Percentiles rank a stretch among this genome's conserved stretches.
These are phyloP conservation scores for Aphidoletes aphidimyza DNA, from an alignment of 2,888 invertebrate species.

Conservation along the genomic window DNA sequence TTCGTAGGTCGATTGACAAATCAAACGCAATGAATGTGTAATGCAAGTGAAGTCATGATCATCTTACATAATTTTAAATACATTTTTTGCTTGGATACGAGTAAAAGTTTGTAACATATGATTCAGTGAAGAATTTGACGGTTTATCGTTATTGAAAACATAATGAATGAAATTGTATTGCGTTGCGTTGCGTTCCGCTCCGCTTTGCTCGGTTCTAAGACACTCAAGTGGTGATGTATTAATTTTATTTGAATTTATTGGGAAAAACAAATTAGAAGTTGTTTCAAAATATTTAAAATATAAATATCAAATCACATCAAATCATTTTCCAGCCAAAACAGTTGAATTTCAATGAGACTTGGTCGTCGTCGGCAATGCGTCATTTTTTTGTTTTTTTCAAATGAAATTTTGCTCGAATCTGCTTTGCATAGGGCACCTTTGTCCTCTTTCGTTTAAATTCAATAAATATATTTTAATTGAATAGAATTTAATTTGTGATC, in stretches of 20 bases:
- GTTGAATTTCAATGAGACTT: neutral
- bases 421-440: neutral
- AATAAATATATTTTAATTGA: slow-evolving; percentile 47
- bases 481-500: slow-evolving; percentile 30
- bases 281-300: no score
- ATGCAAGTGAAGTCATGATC: no score
- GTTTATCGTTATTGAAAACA: neutral
- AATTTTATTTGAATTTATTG: neutral
- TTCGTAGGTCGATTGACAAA: no score
- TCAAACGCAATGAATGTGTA: no score
- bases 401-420: neutral
- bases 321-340: slow-evolving; percentile 7
- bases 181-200: no score
- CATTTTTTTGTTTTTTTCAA: no score
- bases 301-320: no score
- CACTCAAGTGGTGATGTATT: neutral
- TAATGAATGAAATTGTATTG: no score
- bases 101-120: neutral
- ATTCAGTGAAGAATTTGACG: neutral
- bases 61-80: neutral
- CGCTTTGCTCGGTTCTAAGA: no score
- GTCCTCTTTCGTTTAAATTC: slow-evolving; percentile 15
- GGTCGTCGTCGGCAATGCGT: no score
- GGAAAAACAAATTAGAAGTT: neutral
- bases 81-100: neutral